Conservation (phyloP, 2,113 vertebrate species). For the Neolamprologus brichardi region DNA sequence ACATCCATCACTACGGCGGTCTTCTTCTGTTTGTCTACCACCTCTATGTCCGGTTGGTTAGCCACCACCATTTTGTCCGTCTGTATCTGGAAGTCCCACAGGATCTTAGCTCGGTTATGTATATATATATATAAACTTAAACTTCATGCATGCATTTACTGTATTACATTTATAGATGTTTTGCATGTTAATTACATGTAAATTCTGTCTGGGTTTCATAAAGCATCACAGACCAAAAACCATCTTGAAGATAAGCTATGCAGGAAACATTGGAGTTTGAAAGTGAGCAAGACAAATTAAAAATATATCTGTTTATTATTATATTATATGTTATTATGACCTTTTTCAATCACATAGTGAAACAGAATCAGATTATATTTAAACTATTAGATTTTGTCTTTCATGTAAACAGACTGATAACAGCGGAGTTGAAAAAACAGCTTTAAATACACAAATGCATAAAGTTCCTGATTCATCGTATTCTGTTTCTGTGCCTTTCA, state of each 20-base stretch:
- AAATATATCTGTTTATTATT: neutral
- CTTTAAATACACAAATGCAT: neutral
- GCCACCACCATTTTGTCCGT: rapidly evolving
- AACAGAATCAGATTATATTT: neutral
- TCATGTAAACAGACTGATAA: rapidly evolving
- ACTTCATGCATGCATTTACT: neutral
- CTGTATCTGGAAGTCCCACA: neutral
- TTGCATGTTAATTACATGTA: neutral
- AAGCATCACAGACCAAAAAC: neutral
- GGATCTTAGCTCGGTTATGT: rapidly evolving
- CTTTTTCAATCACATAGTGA: neutral
- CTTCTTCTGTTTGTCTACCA: rapidly evolving
- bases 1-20: rapidly evolving
- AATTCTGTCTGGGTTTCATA: neutral
- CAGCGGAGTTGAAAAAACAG: rapidly evolving
- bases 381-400: neutral
- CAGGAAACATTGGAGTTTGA: neutral
- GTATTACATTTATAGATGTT: neutral
- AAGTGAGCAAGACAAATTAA: neutral
- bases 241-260: neutral
- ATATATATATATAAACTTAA: neutral
- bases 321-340: neutral
- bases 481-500: neutral
- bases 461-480: neutral
- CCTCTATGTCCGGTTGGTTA: rapidly evolving